Percentiles rank a stretch among this genome's conserved stretches.
Conservation (phyloP, 30 jellyfish, hydroid and myxozoan genomes). For the Hydra vulgaris region DNA sequence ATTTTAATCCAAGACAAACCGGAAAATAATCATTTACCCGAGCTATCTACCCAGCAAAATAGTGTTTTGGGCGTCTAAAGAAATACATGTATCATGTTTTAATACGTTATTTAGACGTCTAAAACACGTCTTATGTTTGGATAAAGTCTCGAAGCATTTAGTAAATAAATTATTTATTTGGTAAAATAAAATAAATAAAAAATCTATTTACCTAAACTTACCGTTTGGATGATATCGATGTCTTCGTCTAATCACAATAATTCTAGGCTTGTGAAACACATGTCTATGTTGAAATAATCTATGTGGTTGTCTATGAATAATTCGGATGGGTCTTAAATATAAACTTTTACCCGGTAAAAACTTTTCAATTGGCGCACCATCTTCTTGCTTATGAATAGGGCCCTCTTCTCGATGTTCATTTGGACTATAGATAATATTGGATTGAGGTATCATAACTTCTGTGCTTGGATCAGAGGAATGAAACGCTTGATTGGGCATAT, state of each 20-base stretch:
- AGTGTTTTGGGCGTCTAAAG: no score
- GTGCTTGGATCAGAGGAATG: conserved; percentile 12
- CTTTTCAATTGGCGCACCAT: conserved; percentile 13
- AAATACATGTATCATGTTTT: no score
- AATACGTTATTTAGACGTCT: no score
- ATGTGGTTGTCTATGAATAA: conserved; percentile 14
- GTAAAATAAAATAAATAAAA: background rate
- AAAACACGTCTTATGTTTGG: no score
- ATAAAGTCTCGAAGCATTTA: no score
- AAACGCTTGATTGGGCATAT: background rate
- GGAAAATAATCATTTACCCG: no score
- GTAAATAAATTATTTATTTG: background rate
- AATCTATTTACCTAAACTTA: background rate
- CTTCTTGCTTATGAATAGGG: conserved; percentile 8
- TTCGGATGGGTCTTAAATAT: conserved; percentile 20
- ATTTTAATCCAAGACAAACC: no score
- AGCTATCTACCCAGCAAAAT: no score
- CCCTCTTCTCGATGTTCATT: conserved; percentile 23
- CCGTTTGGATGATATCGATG: conserved; percentile 4
- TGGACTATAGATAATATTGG: conserved; percentile 13
- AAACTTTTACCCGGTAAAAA: conserved; percentile 22
- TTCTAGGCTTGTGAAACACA: conserved; percentile 20
- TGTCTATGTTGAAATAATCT: conserved; percentile 6
- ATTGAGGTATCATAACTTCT: conserved; percentile 6
- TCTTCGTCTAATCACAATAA: conserved; percentile 18